Percentiles rank a stretch among this genome's conserved stretches.
phyloP scores from a whole-genome alignment of 2,797 vertebrate species.

The Peromyscus melanophrys region DNA sequence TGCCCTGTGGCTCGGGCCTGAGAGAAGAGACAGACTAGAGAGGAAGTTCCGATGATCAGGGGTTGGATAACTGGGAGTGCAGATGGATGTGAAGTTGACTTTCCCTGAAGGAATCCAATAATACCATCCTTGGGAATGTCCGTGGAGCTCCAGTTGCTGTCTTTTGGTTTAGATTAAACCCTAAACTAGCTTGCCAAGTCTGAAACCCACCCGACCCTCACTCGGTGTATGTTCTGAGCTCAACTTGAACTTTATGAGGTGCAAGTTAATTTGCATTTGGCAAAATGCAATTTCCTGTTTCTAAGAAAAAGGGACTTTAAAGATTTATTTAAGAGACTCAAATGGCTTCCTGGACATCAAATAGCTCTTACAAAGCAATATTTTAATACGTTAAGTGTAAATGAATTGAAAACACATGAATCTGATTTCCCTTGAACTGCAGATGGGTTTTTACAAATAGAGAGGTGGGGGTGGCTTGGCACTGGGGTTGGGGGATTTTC shows the following conservation, averaged over 20 bases:
- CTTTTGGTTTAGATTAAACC: slow-evolving; percentile 86
- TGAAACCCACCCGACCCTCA: slow-evolving; percentile 79
- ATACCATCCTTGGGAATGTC: slow-evolving; percentile 82
- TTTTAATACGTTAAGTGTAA: slow-evolving; percentile 88
- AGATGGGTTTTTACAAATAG: slow-evolving; percentile 85
- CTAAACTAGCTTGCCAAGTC: slow-evolving; percentile 82
- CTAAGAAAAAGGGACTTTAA: slow-evolving; percentile 87
- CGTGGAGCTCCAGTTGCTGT: slow-evolving; percentile 71
- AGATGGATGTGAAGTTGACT: slow-evolving; percentile 44
- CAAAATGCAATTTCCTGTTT: slow-evolving; percentile 87
- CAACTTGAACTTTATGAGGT: slow-evolving; percentile 86
- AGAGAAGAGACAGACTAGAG: not conserved
- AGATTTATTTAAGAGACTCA: slow-evolving; percentile 86
- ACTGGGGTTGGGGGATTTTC: slow-evolving; percentile 72
- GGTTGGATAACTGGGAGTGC: slow-evolving; percentile 2
- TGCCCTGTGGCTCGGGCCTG: not conserved
- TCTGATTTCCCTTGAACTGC: slow-evolving; percentile 86
- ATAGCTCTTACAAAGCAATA: slow-evolving; percentile 87
- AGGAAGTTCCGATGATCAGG: not conserved
- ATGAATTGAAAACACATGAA: slow-evolving; percentile 87
- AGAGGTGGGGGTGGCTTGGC: slow-evolving; percentile 77
- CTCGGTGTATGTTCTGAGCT: slow-evolving; percentile 81
- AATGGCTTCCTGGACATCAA: slow-evolving; percentile 87
- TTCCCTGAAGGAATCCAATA: slow-evolving; percentile 73
- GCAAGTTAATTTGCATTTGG: slow-evolving; percentile 88